A percentile compares a stretch with the other conserved stretches of the same genome.
Evolutionary conservation across 1,140 invertebrate genomes (phyloP).

Genomic region (Drosophila oshimai): DNA sequence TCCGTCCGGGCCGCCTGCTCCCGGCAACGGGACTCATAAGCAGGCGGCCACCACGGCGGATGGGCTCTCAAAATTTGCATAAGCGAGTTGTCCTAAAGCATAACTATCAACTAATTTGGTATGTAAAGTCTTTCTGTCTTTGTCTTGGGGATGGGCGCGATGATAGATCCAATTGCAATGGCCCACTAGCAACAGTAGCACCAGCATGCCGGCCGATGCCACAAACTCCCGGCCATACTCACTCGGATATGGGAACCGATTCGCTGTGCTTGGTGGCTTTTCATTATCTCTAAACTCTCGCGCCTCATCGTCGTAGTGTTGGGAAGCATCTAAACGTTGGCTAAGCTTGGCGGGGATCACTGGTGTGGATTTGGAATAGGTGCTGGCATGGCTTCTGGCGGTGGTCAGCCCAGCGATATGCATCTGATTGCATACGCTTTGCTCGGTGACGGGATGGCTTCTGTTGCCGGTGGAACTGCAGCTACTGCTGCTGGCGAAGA

Average conservation of each 20-base stretch:
- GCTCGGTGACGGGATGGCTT: conserved; percentile 17
- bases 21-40: conserved; percentile 62
- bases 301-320: conserved; percentile 10
- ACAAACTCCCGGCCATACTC: conserved; percentile 38
- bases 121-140: conserved; percentile 77
- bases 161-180: conserved; percentile 29
- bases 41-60: conserved; percentile 29
- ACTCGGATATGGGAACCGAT: conserved; percentile 31
- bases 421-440: conserved; percentile 55
- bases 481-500: conserved; percentile 34
- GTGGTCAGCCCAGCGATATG: conserved; percentile 44
- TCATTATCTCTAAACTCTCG: background rate
- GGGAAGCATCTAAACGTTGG: conserved; percentile 74
- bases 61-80: conserved; percentile 63
- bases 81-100: conserved; percentile 65
- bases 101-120: conserved; percentile 79
- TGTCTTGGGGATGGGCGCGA: conserved; percentile 51
- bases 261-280: conserved; percentile 25
- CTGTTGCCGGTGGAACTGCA: conserved; percentile 2
- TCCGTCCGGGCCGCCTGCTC: conserved; percentile 31
- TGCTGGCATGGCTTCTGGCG: background rate
- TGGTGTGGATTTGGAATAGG: conserved; percentile 11
- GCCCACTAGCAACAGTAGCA: conserved; percentile 65
- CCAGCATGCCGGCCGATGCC: conserved; percentile 34
- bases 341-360: conserved; percentile 58